Evolutionary conservation across 1,140 invertebrate species (phyloP), one percentile per base, ranked within the genome.

Genomic region (Tetramorium parvispinum): DNA sequence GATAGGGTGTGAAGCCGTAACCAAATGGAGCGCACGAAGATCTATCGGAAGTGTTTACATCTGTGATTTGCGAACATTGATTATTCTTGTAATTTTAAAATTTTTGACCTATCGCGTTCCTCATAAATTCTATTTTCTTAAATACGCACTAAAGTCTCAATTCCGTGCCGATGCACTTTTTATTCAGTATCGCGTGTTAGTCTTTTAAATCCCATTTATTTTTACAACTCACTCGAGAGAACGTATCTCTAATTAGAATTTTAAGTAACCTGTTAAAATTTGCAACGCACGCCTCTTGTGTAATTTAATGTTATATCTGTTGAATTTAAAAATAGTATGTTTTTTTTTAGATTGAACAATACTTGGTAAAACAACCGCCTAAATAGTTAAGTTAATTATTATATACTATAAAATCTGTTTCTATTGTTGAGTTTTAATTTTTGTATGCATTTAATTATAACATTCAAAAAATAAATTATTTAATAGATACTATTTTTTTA

Each of bases 1-100:
- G 11, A 40, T 21, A 32, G 53, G 79, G 68, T 73, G 77, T 24
- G 27, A 53, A 73, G 16, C 53, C 43, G n/a, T 57, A 37, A 57
- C 24, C 55, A 46, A 83, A 83, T 73, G 53, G 43, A 55, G 27
- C 11, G n/a, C 61, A 59, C 53, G 37, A 63, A 83, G 68, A 83
- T 7, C 13, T 24, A 27, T 4, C 37, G 43, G 53, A 83, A 83
- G 43, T 83, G 79, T 83, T 83, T 83, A 75, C 79, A 75, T 61
- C 53, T 46, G 24, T 49, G 79, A 83, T 83, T 83, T 68, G 18
- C 37, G 79, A 32, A n/a, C 40, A 82, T 68, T 59, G 66, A 59
- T 11, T 71, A 32, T 59, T 82, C 51, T 46, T 32, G 66, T 73
- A 82, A 82, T 73, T 73, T 51, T 7, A 5, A 27, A 59, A 21